Base-by-base conservation (phyloP, 2,888 invertebrate genomes). In the Drosophila anomelani region DNA sequence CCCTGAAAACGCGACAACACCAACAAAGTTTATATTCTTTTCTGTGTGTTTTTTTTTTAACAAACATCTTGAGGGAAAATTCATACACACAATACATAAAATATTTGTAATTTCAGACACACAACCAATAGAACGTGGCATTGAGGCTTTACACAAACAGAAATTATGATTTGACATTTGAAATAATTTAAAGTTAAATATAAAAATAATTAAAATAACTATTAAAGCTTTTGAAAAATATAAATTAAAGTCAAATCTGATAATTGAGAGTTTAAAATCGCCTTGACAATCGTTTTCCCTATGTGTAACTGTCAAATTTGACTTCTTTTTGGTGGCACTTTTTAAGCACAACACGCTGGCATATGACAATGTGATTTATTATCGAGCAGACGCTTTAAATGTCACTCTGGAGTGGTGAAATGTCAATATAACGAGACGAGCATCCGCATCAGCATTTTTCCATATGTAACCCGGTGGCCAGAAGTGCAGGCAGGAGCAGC, bases 321-420 rank as follows among this genome's bases (percentile, higher is more conserved):
- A 51, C 34, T 36, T 56, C 63, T 41, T 20, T 56, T 57, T 51
- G 39, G 29, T 12, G 73, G 46, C 26, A 57, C 75, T 85, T 80
- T 71, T 81, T 38, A 69, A 71, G 66, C 72, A 73, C 70, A 73
- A 54, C 66, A 71, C 56, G 46, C 47, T 62, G 58, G 54, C 58
- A 70, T 73, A 78, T 77, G 89, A 77, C 74, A 80, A 70, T 78
- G 76, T 85, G 89, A 85, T 85, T 89, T 85, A 85, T 85, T 88
- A 78, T 88, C 73, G 77, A 78, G 69, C 75, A 70, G 80, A 72
- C 70, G 85, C 88, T 89, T 89, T 81, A 88, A 88, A 78, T 87
- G 84, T 81, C 89, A 84, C 57, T 86, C 72, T 71, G 54, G 43
- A 76, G 55, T 71, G 73, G 54, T 56, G 75, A 75, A 83, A 78